Percentiles rank a stretch among this genome's conserved stretches.
Conservation (phyloP, 1,140 invertebrate species). For the Ooceraea biroi region DNA sequence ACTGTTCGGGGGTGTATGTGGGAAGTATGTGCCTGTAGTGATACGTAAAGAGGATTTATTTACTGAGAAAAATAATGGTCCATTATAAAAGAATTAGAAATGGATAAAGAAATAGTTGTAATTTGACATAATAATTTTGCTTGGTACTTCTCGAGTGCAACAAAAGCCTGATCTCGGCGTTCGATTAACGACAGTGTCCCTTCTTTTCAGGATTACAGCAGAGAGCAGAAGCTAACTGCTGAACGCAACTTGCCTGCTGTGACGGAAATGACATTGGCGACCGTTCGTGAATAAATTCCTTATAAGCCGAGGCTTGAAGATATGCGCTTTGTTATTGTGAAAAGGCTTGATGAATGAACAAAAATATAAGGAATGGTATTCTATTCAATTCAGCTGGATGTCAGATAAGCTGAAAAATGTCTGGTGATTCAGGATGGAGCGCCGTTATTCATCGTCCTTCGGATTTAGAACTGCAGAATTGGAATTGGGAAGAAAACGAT, state of each 20-base stretch:
- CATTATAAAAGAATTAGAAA: no score
- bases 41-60: background rate
- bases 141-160: background rate
- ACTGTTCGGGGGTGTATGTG: background rate
- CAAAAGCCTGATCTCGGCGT: background rate
- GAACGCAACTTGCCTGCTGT: background rate
- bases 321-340: constrained; percentile 47
- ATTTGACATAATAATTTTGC: background rate
- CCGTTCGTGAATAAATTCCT: constrained; percentile 29
- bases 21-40: background rate
- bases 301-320: background rate
- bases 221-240: background rate
- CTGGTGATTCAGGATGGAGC: constrained; percentile 87
- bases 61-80: background rate
- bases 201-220: constrained; percentile 1
- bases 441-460: constrained; percentile 88
- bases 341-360: constrained; percentile 53
- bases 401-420: constrained; percentile 85
- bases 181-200: background rate
- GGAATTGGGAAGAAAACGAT: constrained; percentile 87
- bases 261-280: background rate
- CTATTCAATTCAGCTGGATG: constrained; percentile 74
- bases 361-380: constrained; percentile 77
- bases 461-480: constrained; percentile 85
- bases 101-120: no score